phyloP scores from a whole-genome alignment of 2,797 vertebrate genomes.

The Rallus crepitans region DNA sequence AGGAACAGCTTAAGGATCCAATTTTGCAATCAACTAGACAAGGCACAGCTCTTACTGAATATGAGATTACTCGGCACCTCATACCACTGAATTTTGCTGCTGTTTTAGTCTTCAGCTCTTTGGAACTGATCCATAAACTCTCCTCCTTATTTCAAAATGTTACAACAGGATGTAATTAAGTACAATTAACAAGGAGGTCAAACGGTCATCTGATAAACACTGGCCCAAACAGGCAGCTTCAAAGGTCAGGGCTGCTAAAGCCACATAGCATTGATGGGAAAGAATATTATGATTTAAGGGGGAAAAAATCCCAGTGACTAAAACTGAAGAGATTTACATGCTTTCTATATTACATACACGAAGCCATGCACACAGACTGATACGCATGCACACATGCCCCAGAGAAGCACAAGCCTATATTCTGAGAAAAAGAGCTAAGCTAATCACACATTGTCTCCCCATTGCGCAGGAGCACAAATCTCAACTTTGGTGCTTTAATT shows the following conservation, averaged over 20 bases:
- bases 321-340: constrained; percentile 40
- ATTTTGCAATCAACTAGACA: not conserved
- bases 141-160: constrained; percentile 79
- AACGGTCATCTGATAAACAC: constrained; percentile 88
- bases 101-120: not conserved
- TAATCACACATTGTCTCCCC: fast-evolving
- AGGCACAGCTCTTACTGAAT: not conserved
- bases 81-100: constrained; percentile 4
- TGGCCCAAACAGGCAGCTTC: constrained; percentile 39
- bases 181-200: constrained; percentile 90
- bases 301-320: constrained; percentile 37
- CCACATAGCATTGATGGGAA: constrained; percentile 69
- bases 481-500: not conserved
- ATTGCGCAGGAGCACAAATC: not conserved
- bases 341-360: constrained; percentile 24
- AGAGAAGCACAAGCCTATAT: not conserved
- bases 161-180: constrained; percentile 90
- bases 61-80: not conserved
- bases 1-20: not conserved
- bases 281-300: constrained; percentile 40
- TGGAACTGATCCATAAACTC: constrained; percentile 55
- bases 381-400: not conserved
- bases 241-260: constrained; percentile 84
- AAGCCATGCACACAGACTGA: not conserved
- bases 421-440: not conserved